These are phyloP conservation scores for Sylvietta virens DNA, from an alignment of 2,113 vertebrate genomes.

Conservation along the genomic window DNA sequence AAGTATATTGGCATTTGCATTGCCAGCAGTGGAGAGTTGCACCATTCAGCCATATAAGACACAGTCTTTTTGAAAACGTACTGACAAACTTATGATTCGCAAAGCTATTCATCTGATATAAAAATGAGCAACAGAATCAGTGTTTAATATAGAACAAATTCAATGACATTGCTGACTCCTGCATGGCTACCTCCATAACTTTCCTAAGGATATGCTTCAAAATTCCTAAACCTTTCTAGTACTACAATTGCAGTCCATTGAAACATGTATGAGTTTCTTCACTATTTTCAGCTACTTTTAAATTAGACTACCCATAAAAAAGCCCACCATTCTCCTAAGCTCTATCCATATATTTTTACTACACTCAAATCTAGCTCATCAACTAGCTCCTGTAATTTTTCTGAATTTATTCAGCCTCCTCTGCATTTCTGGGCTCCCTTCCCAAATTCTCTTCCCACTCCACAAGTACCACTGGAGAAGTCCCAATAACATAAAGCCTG, in stretches of 20 bases:
- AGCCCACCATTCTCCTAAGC: neutral
- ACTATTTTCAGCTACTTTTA: constrained; percentile 9
- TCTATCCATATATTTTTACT: constrained; percentile 13
- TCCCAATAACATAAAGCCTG: constrained; percentile 13
- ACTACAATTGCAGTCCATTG: neutral
- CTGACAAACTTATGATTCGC: neutral
- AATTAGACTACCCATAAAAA: neutral
- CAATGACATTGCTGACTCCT: neutral
- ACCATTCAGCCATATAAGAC: neutral
- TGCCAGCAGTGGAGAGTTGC: neutral
- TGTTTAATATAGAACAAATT: neutral
- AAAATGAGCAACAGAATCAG: neutral
- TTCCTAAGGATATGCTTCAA: neutral
- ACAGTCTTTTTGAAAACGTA: neutral
- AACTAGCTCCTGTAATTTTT: constrained; percentile 7
- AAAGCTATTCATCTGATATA: neutral
- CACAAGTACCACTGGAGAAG: neutral
- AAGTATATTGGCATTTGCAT: neutral
- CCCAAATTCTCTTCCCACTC: constrained; percentile 21
- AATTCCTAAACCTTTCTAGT: neutral
- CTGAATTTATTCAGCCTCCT: constrained; percentile 17
- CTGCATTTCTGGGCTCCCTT: constrained; percentile 30
- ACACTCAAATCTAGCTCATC: neutral
- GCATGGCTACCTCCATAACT: neutral
- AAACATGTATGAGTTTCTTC: neutral